A percentile compares a stretch with the other conserved stretches of the same genome.
Evolutionary conservation across 2,113 vertebrate genomes (phyloP).

Genomic region (Marmota flaviventris): DNA sequence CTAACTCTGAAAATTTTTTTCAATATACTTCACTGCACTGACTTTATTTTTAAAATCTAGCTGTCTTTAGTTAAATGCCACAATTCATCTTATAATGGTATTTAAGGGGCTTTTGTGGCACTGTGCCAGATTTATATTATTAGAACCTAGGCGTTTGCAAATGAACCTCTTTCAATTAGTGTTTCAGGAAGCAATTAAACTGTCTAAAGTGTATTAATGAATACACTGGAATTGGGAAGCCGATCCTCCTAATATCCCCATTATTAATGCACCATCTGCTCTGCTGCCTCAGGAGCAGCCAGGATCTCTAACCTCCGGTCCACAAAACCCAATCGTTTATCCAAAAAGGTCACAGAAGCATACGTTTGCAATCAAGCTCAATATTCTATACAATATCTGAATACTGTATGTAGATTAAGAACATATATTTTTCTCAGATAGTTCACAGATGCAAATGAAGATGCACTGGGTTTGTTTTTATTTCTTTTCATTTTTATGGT

Average conservation of each 20-base stretch:
- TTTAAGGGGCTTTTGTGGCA: slow-evolving; percentile 86
- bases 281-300: slow-evolving; percentile 81
- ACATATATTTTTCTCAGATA: slow-evolving; percentile 33
- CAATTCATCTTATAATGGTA: slow-evolving; percentile 83
- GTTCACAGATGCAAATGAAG: slow-evolving; percentile 51
- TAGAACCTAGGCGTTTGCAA: slow-evolving; percentile 87
- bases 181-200: slow-evolving; percentile 91
- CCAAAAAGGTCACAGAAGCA: slow-evolving; percentile 84
- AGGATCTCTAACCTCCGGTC: slow-evolving; percentile 85
- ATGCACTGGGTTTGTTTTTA: neutral
- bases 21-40: neutral
- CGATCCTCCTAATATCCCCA: slow-evolving; percentile 85
- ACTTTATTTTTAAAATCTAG: slow-evolving; percentile 81
- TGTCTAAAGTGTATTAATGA: slow-evolving; percentile 91
- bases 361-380: slow-evolving; percentile 82
- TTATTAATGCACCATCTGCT: slow-evolving; percentile 90
- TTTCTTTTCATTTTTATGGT: neutral
- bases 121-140: slow-evolving; percentile 88
- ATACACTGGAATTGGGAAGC: slow-evolving; percentile 89
- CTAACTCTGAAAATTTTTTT: neutral
- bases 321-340: slow-evolving; percentile 81
- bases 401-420: slow-evolving; percentile 37
- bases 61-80: slow-evolving; percentile 80
- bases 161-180: slow-evolving; percentile 91
- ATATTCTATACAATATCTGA: slow-evolving; percentile 77